Conservation (phyloP, 1,140 invertebrate species). For the Zaprionus vittiger region DNA sequence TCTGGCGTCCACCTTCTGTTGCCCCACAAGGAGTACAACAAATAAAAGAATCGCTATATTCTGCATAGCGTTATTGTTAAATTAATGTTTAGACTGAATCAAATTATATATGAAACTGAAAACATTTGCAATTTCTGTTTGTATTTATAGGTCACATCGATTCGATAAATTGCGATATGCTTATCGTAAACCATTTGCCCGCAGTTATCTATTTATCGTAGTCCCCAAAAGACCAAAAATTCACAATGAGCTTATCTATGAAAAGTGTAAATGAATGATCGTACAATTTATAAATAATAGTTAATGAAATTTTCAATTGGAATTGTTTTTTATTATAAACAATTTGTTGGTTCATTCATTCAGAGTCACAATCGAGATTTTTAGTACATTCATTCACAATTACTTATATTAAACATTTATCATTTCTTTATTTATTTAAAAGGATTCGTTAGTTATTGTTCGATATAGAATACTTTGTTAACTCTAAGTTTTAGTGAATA, state of each 20-base stretch:
- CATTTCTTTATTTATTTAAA: too few relatives aligned
- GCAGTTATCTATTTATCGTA: constrained; percentile 24
- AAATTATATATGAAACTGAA: constrained; percentile 41
- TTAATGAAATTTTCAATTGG: constrained; percentile 1
- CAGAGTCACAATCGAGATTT: background rate
- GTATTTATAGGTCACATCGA: constrained; percentile 36
- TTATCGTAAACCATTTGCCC: constrained; percentile 25
- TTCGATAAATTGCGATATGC: constrained; percentile 32
- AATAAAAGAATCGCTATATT: constrained; percentile 32
- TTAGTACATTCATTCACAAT: too few relatives aligned
- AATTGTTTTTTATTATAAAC: background rate
- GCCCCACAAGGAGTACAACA: constrained; percentile 33
- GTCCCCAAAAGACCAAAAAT: constrained; percentile 4
- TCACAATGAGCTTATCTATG: constrained; percentile 45
- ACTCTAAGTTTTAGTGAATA: too few relatives aligned
- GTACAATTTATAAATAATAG: background rate
- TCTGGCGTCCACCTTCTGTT: constrained; percentile 42
- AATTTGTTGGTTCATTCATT: background rate
- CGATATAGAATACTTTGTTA: too few relatives aligned
- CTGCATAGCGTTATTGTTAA: constrained; percentile 41
- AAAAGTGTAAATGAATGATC: constrained; percentile 34
- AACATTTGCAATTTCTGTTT: background rate
- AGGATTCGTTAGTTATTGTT: too few relatives aligned
- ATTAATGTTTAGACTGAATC: constrained; percentile 4
- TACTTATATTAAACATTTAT: too few relatives aligned